phyloP scores from a whole-genome alignment of 2,888 invertebrate species.

The Hydropsyche betteni region DNA sequence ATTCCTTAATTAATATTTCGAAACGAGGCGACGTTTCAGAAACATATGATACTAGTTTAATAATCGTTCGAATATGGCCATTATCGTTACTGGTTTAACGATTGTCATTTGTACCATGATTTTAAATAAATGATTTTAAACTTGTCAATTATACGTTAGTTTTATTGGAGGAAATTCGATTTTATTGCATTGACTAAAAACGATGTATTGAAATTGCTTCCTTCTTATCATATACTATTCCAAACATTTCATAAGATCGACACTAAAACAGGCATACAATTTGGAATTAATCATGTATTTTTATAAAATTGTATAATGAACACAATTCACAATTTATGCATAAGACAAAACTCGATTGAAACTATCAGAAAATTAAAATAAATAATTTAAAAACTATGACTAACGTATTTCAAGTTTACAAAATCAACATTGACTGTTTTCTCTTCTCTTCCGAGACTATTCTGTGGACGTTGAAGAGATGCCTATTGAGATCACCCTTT shows the following conservation, averaged over 20 bases:
- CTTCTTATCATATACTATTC: no score
- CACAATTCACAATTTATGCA: no score
- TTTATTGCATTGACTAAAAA: no score
- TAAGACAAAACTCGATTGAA: no score
- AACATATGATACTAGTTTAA: constrained; percentile 22
- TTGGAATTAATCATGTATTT: no score
- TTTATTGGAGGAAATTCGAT: background rate
- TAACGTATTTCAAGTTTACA: background rate
- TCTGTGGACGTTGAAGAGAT: constrained; percentile 29
- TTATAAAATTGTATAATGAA: no score
- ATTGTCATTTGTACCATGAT: background rate
- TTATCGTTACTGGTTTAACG: constrained; percentile 23
- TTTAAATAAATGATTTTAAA: constrained; percentile 26
- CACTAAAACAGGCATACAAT: no score
- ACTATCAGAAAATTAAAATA: no score
- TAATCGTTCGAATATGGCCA: background rate
- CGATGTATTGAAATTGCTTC: no score
- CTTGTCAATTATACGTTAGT: constrained; percentile 15
- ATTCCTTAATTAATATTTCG: constrained; percentile 12
- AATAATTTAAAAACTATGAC: no score
- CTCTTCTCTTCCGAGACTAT: background rate
- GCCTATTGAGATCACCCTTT: constrained; percentile 31
- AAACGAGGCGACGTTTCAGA: constrained; percentile 12
- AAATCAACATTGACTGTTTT: background rate
- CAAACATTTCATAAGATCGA: no score